Evolutionary conservation across 2,888 invertebrate genomes (phyloP), one percentile per base, ranked within the genome.

Genomic region (Drosophila kambysellisi): DNA sequence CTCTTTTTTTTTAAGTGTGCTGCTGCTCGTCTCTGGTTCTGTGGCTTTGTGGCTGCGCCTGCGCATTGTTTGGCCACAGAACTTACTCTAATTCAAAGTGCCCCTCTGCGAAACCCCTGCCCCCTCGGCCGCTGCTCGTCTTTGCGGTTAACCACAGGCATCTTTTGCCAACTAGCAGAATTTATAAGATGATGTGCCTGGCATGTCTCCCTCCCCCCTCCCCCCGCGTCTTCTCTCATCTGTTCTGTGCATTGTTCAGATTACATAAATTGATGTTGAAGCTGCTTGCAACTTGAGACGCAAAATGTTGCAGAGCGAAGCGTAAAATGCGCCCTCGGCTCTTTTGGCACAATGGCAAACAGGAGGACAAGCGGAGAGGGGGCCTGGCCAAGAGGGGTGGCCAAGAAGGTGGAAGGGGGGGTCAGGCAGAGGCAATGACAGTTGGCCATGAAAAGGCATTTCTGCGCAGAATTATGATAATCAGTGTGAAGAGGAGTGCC

Each of bases 101-200:
- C 71, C 62, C 39, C 57, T 39, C 57, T 46, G 8, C 25, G 15
- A 46, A 12, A 5, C 32, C 37, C n/a, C 35, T 11, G 6, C n/a
- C 39, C 17, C 48, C 30, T 25, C 17, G 12, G 51, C 29, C 30
- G 4, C 33, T 54, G 62, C 20, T 58, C 61, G 71, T 57, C 69
- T 68, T 57, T 85, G 85, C 68, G 88, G 85, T 74, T 83, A 88
- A 85, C 85, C 85, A 83, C 88, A 83, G 88, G 88, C 88, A 85
- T 84, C 83, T 86, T 25, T 68, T 50, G 68, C 64, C 77, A 81
- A 84, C 88, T 63, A 87, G 83, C 70, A 73, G 76, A 88, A 85
- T 88, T 88, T 85, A 88, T 85, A 88, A 85, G 88, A 88, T 88
- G 86, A 88, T 88, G 83, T 88, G 88, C 72, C 70, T 72, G 74